Percentiles rank a stretch among this genome's conserved stretches.
Conservation (phyloP, 1,140 invertebrate species). For the Bilobella aurantiaca region DNA sequence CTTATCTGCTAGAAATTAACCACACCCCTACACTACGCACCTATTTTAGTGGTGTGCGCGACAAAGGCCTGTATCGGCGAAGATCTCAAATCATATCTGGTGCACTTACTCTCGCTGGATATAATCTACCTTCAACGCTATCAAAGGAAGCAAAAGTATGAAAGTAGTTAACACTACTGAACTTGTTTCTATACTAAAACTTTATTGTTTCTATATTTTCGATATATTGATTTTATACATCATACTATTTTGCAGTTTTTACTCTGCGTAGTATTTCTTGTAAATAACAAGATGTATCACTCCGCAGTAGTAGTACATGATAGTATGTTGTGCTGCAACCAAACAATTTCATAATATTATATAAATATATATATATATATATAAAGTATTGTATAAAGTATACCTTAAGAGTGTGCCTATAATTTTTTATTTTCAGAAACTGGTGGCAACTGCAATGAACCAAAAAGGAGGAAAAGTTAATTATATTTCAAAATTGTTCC, state of each 20-base stretch:
- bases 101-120: not conserved
- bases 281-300: too few relatives aligned
- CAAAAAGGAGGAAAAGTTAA: not conserved
- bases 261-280: too few relatives aligned
- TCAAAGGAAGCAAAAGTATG: not conserved
- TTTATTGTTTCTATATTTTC: too few relatives aligned
- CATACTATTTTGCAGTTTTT: too few relatives aligned
- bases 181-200: too few relatives aligned
- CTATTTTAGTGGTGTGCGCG: not conserved
- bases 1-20: not conserved
- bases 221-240: too few relatives aligned
- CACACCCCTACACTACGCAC: not conserved
- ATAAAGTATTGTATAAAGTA: too few relatives aligned
- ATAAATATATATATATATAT: too few relatives aligned
- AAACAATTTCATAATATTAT: too few relatives aligned
- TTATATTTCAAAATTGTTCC: not conserved
- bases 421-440: not conserved
- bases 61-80: not conserved
- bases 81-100: not conserved
- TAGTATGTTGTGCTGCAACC: too few relatives aligned
- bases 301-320: too few relatives aligned
- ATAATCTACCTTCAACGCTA: not conserved
- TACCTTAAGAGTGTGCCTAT: not conserved
- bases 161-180: not conserved
- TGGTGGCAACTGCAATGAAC: not conserved